phyloP scores from a whole-genome alignment of 2,113 vertebrate species.

The Corythaeola cristata region DNA sequence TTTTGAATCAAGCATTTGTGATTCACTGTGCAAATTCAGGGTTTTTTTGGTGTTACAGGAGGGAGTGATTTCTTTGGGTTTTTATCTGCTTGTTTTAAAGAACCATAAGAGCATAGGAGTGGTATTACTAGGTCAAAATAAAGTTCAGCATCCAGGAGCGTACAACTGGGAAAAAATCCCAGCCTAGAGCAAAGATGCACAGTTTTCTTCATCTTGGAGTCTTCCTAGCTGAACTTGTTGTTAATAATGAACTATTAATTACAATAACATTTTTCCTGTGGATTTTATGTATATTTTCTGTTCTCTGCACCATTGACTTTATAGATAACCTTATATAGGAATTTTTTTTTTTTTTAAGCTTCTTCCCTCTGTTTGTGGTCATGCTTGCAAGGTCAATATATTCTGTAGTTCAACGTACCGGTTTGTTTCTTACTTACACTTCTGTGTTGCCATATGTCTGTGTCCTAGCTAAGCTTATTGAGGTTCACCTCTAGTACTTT shows the following conservation, averaged over 20 bases:
- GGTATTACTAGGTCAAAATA: background rate
- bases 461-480: background rate
- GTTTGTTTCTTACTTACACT: background rate
- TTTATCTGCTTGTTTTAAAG: background rate
- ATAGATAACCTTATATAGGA: background rate
- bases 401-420: background rate
- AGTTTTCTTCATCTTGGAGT: background rate
- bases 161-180: background rate
- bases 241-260: background rate
- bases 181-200: background rate
- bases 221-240: background rate
- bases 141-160: background rate
- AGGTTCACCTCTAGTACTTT: background rate
- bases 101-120: background rate
- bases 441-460: background rate
- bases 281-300: background rate
- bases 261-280: background rate
- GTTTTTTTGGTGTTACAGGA: background rate
- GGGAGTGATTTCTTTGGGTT: background rate
- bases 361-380: background rate
- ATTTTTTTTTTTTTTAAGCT: background rate
- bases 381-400: background rate
- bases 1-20: background rate
- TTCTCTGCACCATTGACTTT: background rate
- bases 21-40: background rate